phyloP scores from a whole-genome alignment of 2,113 vertebrate species.

The Seriola quinqueradiata region DNA sequence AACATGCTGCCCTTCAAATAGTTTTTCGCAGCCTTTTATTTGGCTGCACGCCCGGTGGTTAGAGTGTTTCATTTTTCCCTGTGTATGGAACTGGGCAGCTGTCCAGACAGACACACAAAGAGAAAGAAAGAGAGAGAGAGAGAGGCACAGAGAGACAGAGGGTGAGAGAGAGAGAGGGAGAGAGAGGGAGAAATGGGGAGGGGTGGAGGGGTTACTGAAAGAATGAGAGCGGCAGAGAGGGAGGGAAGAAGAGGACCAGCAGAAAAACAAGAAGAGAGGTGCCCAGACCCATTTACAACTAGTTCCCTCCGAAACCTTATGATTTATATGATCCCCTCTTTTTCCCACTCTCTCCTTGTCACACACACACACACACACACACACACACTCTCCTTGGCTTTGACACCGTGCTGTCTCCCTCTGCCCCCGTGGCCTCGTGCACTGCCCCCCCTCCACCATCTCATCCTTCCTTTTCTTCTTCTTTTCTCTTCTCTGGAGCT shows the following conservation, averaged over 20 bases:
- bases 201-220: constrained; percentile 61
- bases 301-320: constrained; percentile 82
- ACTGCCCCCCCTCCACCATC: constrained; percentile 50
- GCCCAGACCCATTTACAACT: constrained; percentile 81
- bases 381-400: constrained; percentile 77
- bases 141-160: constrained; percentile 26
- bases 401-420: constrained; percentile 77
- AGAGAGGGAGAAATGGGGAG: constrained; percentile 28
- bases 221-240: constrained; percentile 66
- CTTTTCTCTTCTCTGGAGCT: constrained; percentile 83
- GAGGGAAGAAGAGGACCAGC: constrained; percentile 63
- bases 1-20: constrained; percentile 83
- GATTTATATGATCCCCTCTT: constrained; percentile 83
- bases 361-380: constrained; percentile 53
- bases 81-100: constrained; percentile 97
- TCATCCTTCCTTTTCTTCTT: constrained; percentile 72
- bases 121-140: constrained; percentile 66
- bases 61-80: constrained; percentile 87
- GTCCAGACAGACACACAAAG: constrained; percentile 90
- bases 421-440: constrained; percentile 76
- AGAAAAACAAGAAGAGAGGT: constrained; percentile 77
- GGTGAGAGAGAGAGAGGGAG: constrained; percentile 26
- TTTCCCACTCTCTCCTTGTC: constrained; percentile 62
- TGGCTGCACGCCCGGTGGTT: constrained; percentile 87
- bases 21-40: constrained; percentile 85